Evolutionary conservation across 2,888 invertebrate genomes (phyloP), one percentile per base, ranked within the genome.

Genomic region (Thereva unica): DNA sequence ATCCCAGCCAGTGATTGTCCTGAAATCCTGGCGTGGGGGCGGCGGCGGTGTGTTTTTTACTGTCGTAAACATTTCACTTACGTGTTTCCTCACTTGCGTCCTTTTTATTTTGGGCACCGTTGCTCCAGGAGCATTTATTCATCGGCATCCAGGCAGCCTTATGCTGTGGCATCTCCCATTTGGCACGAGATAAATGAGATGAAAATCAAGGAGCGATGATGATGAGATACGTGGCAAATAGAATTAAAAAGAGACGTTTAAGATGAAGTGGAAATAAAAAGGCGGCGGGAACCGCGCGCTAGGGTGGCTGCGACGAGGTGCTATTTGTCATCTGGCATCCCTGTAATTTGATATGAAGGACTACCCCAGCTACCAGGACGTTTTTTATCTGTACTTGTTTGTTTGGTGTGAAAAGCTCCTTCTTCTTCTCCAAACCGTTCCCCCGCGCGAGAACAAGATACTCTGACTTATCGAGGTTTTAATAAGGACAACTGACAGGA

Each of bases 151-250:
- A 1, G 23, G 37, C 41, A 50, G 50, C 40, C 61, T 50, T 23
- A 41, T 50, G 50, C 61, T 37, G 44, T 53, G 52, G 53, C 37
- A 44, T 23, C 23, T 23, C 23, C 53, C 52, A 35, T 64, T 64
- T 64, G 41, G 64, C 52, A 35, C 53, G 64, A 64, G 64, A 64
- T 64, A 64, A 64, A 64, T 64, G 68, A 72, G 71, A 72, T 73
- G 69, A 50, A 71, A 71, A 73, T 73, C 71, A 71, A 71, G 71
- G 68, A 71, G 69, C 70, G 70, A 72, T 72, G 70, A 72, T 71
- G 71, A 70, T 71, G 71, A 71, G 71, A 70, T 71, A 71, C 71
- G 71, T 72, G 71, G 72, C 68, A 72, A 72, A 72, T 72, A 72
- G 72, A 72, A 72, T 72, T 72, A 72, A 72, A 72, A 71, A 71